Evolutionary conservation across 2,888 invertebrate species (phyloP).

Genomic region (Acanthopleura granulata): DNA sequence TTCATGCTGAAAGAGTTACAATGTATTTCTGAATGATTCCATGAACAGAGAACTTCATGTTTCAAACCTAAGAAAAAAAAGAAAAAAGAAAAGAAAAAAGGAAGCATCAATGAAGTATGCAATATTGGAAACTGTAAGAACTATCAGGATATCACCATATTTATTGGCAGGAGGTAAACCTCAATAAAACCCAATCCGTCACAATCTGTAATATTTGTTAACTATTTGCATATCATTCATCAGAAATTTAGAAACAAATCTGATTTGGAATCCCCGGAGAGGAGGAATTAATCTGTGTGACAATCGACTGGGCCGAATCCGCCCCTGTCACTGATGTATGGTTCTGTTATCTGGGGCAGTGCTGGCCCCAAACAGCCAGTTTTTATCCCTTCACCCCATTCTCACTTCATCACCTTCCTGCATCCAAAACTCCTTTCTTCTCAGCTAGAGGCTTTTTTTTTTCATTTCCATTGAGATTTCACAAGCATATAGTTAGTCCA

Average conservation of each 20-base stretch:
- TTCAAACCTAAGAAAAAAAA: too few species aligned
- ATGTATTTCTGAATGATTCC: too few species aligned
- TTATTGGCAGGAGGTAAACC: too few species aligned
- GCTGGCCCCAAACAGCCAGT: neutral
- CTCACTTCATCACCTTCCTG: neutral
- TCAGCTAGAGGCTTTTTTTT: neutral
- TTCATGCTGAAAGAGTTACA: too few species aligned
- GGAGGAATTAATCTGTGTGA: neutral
- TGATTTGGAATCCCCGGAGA: constrained; percentile 7
- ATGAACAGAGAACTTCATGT: too few species aligned
- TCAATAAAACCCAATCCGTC: neutral
- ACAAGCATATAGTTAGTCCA: neutral
- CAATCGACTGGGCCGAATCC: too few species aligned
- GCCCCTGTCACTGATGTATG: neutral
- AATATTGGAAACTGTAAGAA: too few species aligned
- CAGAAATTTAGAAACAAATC: neutral
- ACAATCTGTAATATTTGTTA: neutral
- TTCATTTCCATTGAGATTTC: neutral
- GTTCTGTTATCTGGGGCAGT: neutral
- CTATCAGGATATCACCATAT: too few species aligned
- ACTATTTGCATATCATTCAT: constrained; percentile 7
- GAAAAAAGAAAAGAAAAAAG: too few species aligned
- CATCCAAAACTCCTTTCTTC: too few species aligned
- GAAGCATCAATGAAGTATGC: too few species aligned
- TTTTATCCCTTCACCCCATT: neutral